phyloP scores from a whole-genome alignment of 2,888 invertebrate genomes.

The Parascotia fuliginaria region DNA sequence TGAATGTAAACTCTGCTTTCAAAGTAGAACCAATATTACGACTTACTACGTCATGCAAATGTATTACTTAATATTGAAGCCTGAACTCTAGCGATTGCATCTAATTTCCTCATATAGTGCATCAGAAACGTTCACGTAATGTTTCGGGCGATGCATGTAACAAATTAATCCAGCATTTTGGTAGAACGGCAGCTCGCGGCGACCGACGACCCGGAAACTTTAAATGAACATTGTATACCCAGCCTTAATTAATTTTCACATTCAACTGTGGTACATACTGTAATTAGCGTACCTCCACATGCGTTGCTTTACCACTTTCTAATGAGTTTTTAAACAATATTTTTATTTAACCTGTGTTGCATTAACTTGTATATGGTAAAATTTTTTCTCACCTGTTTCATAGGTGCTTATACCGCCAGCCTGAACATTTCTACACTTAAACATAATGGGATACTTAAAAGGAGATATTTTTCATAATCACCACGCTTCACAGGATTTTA shows the following conservation, averaged over 20 bases:
- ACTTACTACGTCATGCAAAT: too few relatives aligned
- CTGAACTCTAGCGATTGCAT: neutral
- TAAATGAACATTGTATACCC: conserved; percentile 51
- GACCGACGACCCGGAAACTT: conserved; percentile 52
- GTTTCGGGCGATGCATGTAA: conserved; percentile 30
- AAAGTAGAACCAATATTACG: too few relatives aligned
- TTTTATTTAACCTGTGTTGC: neutral
- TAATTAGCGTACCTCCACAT: conserved; percentile 23
- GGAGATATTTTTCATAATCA: too few relatives aligned
- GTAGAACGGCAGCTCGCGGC: conserved; percentile 19
- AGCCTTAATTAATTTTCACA: conserved; percentile 51
- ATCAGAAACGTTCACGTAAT: conserved; percentile 17
- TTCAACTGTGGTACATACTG: conserved; percentile 19
- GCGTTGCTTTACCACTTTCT: neutral
- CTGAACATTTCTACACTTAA: neutral
- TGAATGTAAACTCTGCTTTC: too few relatives aligned
- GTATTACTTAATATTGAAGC: neutral
- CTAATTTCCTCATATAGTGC: neutral
- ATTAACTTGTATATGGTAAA: too few relatives aligned
- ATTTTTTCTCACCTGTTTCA: too few relatives aligned
- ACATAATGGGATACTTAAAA: neutral
- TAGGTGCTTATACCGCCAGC: too few relatives aligned
- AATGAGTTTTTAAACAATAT: conserved; percentile 3
- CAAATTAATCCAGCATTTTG: conserved; percentile 43
- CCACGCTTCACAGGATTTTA: too few relatives aligned